Base-by-base conservation (phyloP, 2,113 vertebrate species). In the Mastomys natalensis region DNA sequence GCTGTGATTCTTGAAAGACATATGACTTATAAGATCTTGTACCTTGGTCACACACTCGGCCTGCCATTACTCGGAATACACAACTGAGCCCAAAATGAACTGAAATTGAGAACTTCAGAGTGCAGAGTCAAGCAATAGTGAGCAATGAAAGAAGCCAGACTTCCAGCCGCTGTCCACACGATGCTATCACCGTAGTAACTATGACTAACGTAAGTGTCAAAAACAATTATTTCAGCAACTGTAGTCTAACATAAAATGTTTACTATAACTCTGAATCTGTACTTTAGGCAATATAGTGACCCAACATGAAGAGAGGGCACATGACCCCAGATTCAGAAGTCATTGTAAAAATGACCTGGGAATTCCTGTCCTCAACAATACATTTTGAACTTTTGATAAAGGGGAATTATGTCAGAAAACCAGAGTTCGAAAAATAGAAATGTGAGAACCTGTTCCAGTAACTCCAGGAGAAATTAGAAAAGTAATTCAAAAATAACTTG, bases 21-120 rank as follows among this genome's bases (percentile, higher is more conserved):
- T 86, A 76, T 90, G 82, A 90, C 24, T 24, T 55, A 24, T 29
- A 24, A 22, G 43, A 10, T 43, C 48, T 55, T 34, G 7, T 86
- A 81, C 43, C 88, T 66, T 40, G 78, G 82, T 82, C 93, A 91
- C 90, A 55, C 48, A 45, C 40, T 66, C 22, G 24, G 86, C 40
- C n/a, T 89, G 94, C 87, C 78, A 72, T 77, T 76, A 86, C 93
- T 96, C 31, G 1, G 82, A 96, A 76, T 51, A 43, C 66, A 7
- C 17, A 87, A 77, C 90, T 93, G 77, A 95, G 34, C 58, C 91
- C 91, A n/a, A 89, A 74, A 12, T 58, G 84, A 93, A 77, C 88
- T 37, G 74, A 86, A 86, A 43, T 40, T 55, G 89, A 95, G 72
- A 45, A 73, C 48, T 70, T 15, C 0, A 48, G 82, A 29, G 24